Percentiles rank a stretch among this genome's conserved stretches.
phyloP scores from a whole-genome alignment of 2,113 vertebrate genomes.

The Lepus timidus region DNA sequence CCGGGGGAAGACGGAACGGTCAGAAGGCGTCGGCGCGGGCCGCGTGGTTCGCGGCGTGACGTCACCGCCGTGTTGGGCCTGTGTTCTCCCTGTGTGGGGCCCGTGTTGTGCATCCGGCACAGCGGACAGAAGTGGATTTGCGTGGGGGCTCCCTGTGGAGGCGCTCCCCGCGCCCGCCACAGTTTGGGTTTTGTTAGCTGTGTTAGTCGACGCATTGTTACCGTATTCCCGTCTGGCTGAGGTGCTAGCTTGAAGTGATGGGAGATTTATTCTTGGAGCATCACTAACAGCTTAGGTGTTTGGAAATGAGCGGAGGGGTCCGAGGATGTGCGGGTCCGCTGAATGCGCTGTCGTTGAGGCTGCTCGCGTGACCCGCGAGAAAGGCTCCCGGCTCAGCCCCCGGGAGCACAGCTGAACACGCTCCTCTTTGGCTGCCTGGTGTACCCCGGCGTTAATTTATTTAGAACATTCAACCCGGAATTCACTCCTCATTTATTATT shows the following conservation, averaged over 20 bases:
- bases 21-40: slow-evolving; percentile 64
- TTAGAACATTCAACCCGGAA: slow-evolving; percentile 34
- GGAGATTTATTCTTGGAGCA: slow-evolving; percentile 83
- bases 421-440: background rate
- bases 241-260: slow-evolving; percentile 82
- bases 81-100: slow-evolving; percentile 18
- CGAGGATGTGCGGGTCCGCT: slow-evolving; percentile 59
- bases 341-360: background rate
- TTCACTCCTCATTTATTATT: slow-evolving; percentile 44
- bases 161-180: slow-evolving; percentile 46
- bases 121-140: slow-evolving; percentile 83
- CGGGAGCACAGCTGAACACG: background rate
- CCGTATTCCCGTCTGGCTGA: slow-evolving; percentile 76
- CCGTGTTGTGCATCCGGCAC: slow-evolving; percentile 71
- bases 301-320: slow-evolving; percentile 76
- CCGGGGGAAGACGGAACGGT: background rate
- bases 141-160: slow-evolving; percentile 76
- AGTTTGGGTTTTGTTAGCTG: slow-evolving; percentile 83
- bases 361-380: background rate
- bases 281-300: slow-evolving; percentile 83
- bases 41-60: slow-evolving; percentile 61
- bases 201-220: slow-evolving; percentile 52
- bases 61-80: slow-evolving; percentile 67
- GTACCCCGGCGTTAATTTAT: background rate
- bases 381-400: background rate